Percentiles rank a stretch among this genome's conserved stretches.
phyloP scores from a whole-genome alignment of 2,888 invertebrate species.

The Monochamus alternatus region DNA sequence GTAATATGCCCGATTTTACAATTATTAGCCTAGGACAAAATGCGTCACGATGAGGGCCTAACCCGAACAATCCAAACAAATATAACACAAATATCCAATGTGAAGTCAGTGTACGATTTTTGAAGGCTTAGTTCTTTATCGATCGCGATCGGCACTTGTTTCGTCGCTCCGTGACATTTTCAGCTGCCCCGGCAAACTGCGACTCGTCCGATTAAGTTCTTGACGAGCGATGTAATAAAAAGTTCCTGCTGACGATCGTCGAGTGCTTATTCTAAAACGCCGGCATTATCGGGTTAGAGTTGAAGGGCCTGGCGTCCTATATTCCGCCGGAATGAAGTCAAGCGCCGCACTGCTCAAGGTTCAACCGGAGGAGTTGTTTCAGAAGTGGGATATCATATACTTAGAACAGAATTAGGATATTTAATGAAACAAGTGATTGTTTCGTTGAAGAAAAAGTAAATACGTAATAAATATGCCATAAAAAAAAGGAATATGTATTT shows the following conservation, averaged over 20 bases:
- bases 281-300: slow-evolving; percentile 9
- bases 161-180: slow-evolving; percentile 4
- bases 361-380: background rate
- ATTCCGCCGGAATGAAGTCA: background rate
- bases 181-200: background rate
- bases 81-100: background rate
- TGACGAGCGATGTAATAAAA: slow-evolving; percentile 4
- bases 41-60: too few species aligned
- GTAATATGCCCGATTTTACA: too few species aligned
- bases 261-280: slow-evolving; percentile 19
- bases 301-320: background rate
- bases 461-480: too few species aligned
- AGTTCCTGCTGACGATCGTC: background rate
- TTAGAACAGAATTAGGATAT: background rate
- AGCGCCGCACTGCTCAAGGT: background rate
- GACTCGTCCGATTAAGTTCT: slow-evolving; percentile 13
- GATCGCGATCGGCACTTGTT: background rate
- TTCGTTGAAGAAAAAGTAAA: background rate
- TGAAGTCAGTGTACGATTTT: background rate
- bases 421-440: background rate
- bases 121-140: background rate
- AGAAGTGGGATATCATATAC: too few species aligned
- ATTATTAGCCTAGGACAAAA: too few species aligned
- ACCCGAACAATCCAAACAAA: too few species aligned
- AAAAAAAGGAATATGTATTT: too few species aligned